Evolutionary conservation across 2,888 invertebrate species (phyloP).

Genomic region (Rhamphomyia laevipes): DNA sequence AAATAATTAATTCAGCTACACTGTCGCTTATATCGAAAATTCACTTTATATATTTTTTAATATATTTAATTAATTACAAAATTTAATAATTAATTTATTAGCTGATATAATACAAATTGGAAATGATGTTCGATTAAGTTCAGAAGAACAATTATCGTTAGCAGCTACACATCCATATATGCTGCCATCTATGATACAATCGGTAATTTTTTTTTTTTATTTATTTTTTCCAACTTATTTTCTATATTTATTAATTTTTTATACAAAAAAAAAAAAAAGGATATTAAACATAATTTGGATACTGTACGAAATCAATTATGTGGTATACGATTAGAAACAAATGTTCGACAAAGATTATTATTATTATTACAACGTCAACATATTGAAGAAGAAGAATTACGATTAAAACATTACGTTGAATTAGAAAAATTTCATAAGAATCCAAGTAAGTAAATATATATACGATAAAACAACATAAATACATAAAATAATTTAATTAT

Average conservation of each 20-base stretch:
- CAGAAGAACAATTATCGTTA: conserved; percentile 33
- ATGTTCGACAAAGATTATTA: conserved; percentile 32
- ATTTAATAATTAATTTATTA: too few relatives aligned
- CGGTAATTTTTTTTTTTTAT: conserved; percentile 19
- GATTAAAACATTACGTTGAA: conserved; percentile 36
- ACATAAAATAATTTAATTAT: too few relatives aligned
- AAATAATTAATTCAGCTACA: too few relatives aligned
- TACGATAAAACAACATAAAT: too few relatives aligned
- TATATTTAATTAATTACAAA: too few relatives aligned
- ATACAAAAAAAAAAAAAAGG: conserved; percentile 18
- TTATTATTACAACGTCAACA: conserved; percentile 35
- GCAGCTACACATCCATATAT: conserved; percentile 35
- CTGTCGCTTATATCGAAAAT: too few relatives aligned
- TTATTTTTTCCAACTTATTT: not conserved
- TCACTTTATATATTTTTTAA: too few relatives aligned
- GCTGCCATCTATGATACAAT: conserved; percentile 34
- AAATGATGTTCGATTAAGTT: not conserved
- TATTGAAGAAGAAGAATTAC: conserved; percentile 36
- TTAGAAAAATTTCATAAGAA: conserved; percentile 35
- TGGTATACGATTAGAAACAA: conserved; percentile 32
- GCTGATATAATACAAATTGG: too few relatives aligned
- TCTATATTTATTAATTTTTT: not conserved
- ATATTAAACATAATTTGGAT: conserved; percentile 36
- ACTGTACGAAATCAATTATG: conserved; percentile 32
- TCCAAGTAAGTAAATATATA: too few relatives aligned